phyloP scores from a whole-genome alignment of 2,113 vertebrate species.

The Callaeas wilsoni region DNA sequence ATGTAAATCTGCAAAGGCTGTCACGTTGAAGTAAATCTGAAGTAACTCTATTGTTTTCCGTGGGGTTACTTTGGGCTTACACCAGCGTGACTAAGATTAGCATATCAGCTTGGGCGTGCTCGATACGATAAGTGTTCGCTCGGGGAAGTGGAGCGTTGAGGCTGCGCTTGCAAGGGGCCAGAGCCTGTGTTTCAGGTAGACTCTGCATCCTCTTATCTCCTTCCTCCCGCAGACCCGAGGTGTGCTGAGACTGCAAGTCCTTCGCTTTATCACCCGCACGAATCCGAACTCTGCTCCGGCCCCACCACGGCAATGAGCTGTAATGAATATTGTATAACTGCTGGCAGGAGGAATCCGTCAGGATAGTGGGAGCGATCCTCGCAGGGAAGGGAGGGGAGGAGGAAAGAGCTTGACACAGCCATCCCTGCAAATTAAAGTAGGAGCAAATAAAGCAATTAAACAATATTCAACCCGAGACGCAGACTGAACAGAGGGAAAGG shows the following conservation, averaged over 20 bases:
- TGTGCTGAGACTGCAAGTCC: constrained; percentile 17
- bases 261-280: background rate
- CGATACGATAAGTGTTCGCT: accelerated
- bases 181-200: background rate
- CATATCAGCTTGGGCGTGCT: background rate
- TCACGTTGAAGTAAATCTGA: constrained; percentile 31
- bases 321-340: constrained; percentile 24
- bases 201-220: background rate
- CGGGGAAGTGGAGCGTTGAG: background rate
- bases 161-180: background rate
- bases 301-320: background rate
- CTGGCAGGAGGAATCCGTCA: background rate
- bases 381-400: background rate
- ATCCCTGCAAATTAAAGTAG: background rate
- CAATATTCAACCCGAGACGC: background rate
- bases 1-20: constrained; percentile 22
- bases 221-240: background rate
- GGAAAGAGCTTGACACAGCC: background rate
- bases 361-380: background rate
- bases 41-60: constrained; percentile 32
- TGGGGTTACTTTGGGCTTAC: background rate
- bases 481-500: background rate
- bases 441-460: constrained; percentile 14
- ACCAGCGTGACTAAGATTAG: constrained; percentile 38
- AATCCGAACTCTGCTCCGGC: background rate